phyloP scores from a whole-genome alignment of 2,113 vertebrate species.

The Dipodomys ordii region DNA sequence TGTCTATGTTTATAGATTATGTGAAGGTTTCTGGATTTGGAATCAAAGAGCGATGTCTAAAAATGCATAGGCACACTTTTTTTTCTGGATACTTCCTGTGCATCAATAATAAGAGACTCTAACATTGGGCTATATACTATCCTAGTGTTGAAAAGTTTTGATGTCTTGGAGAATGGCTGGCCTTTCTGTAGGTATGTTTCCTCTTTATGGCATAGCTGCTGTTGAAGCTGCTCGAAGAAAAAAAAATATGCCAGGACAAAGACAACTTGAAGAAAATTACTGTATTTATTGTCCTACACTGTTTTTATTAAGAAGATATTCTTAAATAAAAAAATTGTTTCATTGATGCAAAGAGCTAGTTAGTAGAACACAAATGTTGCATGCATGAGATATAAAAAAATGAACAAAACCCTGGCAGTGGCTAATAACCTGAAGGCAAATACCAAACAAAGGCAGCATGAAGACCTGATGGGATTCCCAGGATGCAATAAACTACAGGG shows the following conservation, averaged over 20 bases:
- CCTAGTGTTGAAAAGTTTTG: constrained; percentile 1
- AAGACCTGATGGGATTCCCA: not conserved
- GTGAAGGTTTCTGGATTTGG: not conserved
- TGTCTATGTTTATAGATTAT: not conserved
- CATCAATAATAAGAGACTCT: not conserved
- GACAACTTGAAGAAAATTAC: constrained; percentile 20
- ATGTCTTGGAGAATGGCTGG: not conserved
- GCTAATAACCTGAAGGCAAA: not conserved
- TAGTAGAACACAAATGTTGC: not conserved
- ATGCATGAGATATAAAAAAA: not conserved
- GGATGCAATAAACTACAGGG: not conserved
- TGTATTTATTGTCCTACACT: not conserved
- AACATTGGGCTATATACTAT: not conserved
- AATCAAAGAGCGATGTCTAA: not conserved
- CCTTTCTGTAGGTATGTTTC: not conserved
- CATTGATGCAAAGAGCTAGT: not conserved
- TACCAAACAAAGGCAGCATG: not conserved
- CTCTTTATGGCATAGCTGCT: not conserved
- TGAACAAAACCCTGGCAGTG: not conserved
- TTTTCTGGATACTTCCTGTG: too few relatives aligned
- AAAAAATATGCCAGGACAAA: constrained; percentile 17
- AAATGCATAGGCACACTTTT: not conserved
- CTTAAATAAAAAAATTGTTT: not conserved
- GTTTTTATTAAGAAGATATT: constrained; percentile 9
- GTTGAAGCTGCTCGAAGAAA: constrained; percentile 2